Percentiles rank a stretch among this genome's conserved stretches.
These are phyloP conservation scores for Petrocephalus microphthalmus DNA, from an alignment of 2,113 vertebrate genomes.

Conservation along the genomic window DNA sequence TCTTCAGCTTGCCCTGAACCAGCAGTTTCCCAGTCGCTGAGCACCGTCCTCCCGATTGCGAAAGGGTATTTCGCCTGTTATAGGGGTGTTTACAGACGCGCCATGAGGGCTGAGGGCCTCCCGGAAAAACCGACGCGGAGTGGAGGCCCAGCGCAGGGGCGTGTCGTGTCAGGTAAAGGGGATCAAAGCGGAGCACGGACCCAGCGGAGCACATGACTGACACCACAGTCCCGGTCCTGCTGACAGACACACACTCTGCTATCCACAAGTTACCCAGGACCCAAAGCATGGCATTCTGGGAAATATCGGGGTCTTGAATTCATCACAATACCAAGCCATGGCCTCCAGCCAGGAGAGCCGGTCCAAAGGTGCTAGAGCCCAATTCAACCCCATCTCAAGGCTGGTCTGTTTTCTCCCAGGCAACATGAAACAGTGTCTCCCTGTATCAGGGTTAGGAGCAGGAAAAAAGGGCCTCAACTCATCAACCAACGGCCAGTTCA, in stretches of 20 bases:
- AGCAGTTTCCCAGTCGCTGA: no score
- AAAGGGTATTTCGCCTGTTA: not conserved
- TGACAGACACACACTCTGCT: slow-evolving; percentile 23
- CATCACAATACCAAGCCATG: slow-evolving; percentile 22
- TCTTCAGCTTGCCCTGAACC: no score
- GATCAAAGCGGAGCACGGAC: slow-evolving; percentile 17
- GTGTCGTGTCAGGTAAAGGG: no score
- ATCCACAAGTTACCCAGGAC: slow-evolving; percentile 16
- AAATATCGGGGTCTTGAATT: not conserved
- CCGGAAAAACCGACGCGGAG: no score
- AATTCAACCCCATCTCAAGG: slow-evolving; percentile 37
- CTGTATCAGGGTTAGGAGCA: slow-evolving; percentile 8
- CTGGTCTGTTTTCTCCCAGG: slow-evolving; percentile 33
- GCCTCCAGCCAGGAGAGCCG: slow-evolving; percentile 35
- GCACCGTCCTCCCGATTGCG: not conserved
- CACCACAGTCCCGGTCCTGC: not conserved
- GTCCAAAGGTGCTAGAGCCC: not conserved
- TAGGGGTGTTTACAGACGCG: no score
- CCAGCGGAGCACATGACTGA: not conserved
- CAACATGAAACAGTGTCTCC: slow-evolving; percentile 33
- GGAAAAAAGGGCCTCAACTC: not conserved
- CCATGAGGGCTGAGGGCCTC: no score
- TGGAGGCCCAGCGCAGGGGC: no score
- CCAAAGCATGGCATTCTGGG: not conserved
- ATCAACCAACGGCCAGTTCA: not conserved